Percentiles rank a stretch among this genome's conserved stretches.
Conservation (phyloP, 2,113 vertebrate genomes). For the Gallinago undulata region DNA sequence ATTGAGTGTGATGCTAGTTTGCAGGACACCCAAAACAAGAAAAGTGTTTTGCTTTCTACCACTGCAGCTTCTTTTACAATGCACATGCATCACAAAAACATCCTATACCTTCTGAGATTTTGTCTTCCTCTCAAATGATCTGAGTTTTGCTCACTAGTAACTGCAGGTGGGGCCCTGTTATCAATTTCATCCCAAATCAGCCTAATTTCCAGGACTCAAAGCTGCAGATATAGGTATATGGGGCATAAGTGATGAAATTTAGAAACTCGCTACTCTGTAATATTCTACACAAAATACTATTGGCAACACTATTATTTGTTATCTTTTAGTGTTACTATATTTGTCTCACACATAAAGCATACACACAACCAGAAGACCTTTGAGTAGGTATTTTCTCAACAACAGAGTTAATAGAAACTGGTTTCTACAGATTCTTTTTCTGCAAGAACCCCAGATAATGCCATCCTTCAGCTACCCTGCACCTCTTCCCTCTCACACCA, state of each 20-base stretch:
- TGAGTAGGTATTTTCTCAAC: background rate
- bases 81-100: rapidly evolving
- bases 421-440: background rate
- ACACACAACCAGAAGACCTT: background rate
- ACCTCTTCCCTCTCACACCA: background rate
- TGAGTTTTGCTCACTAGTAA: background rate
- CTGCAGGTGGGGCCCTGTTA: background rate
- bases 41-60: background rate
- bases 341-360: background rate
- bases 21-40: background rate
- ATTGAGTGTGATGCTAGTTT: background rate
- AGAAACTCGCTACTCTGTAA: background rate
- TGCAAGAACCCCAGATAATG: background rate
- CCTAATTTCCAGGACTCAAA: background rate
- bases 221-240: background rate
- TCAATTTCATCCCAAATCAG: background rate
- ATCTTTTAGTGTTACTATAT: background rate
- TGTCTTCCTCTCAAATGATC: background rate
- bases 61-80: background rate
- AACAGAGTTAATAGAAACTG: background rate
- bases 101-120: background rate
- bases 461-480: background rate
- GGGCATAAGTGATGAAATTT: background rate
- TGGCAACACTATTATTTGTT: background rate
- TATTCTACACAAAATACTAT: background rate